These are phyloP conservation scores for Thysanoteuthis rhombus DNA, from an alignment of 2,888 invertebrate species.

Conservation along the genomic window DNA sequence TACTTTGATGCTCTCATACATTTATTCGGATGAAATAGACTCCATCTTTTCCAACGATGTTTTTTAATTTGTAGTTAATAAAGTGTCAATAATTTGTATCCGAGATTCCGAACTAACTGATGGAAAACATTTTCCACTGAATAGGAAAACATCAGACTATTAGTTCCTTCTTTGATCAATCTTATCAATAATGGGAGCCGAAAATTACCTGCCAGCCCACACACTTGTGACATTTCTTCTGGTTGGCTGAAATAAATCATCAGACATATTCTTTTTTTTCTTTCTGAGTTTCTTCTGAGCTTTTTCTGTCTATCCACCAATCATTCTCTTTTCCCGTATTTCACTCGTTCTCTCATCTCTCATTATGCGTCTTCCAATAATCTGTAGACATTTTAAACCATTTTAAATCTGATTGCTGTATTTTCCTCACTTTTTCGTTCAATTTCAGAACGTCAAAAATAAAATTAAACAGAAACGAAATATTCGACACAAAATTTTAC, in stretches of 20 bases:
- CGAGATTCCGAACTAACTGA: background rate
- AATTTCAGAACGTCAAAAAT: background rate
- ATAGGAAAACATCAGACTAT: background rate
- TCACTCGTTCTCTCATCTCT: background rate
- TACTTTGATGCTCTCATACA: too few species aligned
- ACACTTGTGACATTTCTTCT: background rate
- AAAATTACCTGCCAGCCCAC: background rate
- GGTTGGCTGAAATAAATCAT: background rate
- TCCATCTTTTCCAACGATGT: too few species aligned
- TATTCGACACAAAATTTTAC: background rate
- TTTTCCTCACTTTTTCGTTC: background rate
- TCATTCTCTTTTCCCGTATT: background rate
- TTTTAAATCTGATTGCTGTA: background rate
- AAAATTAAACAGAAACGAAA: too few species aligned
- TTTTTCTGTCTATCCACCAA: background rate
- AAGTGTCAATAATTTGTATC: background rate
- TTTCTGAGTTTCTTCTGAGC: too few species aligned
- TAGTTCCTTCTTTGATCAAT: background rate
- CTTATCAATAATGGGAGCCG: background rate
- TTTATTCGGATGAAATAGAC: too few species aligned
- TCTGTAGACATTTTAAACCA: background rate
- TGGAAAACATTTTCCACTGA: background rate
- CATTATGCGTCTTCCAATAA: background rate
- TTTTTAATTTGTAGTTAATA: too few species aligned
- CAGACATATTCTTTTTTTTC: too few species aligned